Base-by-base conservation (phyloP, 2,888 invertebrate species). In the Plagodis pulveraria region DNA sequence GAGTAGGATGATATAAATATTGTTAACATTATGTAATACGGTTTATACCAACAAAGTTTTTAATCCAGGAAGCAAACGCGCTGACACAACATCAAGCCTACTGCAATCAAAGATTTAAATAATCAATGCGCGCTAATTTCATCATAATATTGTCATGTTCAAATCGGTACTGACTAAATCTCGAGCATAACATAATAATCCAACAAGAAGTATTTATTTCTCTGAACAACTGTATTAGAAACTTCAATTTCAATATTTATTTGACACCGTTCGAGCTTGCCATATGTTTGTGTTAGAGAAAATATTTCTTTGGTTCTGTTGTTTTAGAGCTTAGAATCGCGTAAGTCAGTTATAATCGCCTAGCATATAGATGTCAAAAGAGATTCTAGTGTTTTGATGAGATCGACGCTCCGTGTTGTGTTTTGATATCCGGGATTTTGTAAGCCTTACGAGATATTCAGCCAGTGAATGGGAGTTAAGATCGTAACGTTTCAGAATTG, bases 381-480 rank as follows among this genome's bases (percentile, higher is more conserved):
- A 74, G 74, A 86, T 84, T 76, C 79, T 74, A 74, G 75, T 89
- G 83, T 89, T 88, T 84, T 88, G 87, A 87, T 86, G 81, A 82
- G 80, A 78, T 77, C 77, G 76, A 77, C 67, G 80, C 75, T 71
- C 74, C 77, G 78, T 86, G 87, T 87, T 89, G 82, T 86, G 89
- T 58, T 58, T 58, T 58, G 55, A 55, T 59, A 78, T 76, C 67
- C 62, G 65, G 80, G 86, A 82, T 80, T 86, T 83, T 73, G 77
- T 50, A 35, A 60, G 56, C 47, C 50, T 56, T 47, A 54, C 42
- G 11, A 36, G 48, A 42, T 38, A 43, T 48, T 49, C 43, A 36
- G 32, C 69, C 35, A 32, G 43, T 49, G 48, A 55, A 55, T 48
- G 54, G 48, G 10, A n/a, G 12, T 22, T 44, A 22, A 44, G 42